Base-by-base conservation (phyloP, 2,797 vertebrate species). In the Poecilia gillii region DNA sequence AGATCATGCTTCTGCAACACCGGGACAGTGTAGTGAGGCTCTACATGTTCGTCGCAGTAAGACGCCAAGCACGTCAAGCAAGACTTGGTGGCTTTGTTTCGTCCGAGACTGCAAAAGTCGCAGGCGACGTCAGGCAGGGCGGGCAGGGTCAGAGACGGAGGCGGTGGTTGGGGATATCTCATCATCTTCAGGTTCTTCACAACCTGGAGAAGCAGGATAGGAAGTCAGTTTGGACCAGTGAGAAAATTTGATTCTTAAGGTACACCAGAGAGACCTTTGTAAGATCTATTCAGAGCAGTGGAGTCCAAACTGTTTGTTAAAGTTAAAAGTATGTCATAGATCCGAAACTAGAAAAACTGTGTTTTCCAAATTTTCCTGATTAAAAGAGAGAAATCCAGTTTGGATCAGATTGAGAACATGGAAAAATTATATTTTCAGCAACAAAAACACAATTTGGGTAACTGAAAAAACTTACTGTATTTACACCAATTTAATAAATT, bases 1-100 rank as follows among this genome's bases (percentile, higher is more conserved):
- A 89, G 72, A 74, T 74, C 76, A 47, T 86, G 87, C 46, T 41
- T 76, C 76, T 85, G 81, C 55, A 87, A 18, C 49, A 75, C 83
- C 1, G 81, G 28, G 11, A 78, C 46, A 0, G 6, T 75, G 81
- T 70, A 28, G 70, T 89, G 85, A 82, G 81, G 45, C 73, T 77
- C 1, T 0, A 78, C 70, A 73, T 87, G 85, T 64, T 23, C 0
- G 0, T 80, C 79, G 23, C 85, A 89, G 79, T 81, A 87, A 0
- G 75, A 89, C 0, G 33, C 83, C 79, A 89, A 45, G 12, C 83
- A 89, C 0, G 75, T 68, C 79, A 85, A 73, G 20, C 87, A 87
- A 3, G 83, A 85, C 77, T 62, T 74, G 0, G 39, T 72, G 73
- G 85, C 87, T 81, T 80, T 87, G 39, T 59, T 74, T 2, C 0